Conservation (phyloP, 2,888 invertebrate genomes). For the Drosophila borealis region DNA sequence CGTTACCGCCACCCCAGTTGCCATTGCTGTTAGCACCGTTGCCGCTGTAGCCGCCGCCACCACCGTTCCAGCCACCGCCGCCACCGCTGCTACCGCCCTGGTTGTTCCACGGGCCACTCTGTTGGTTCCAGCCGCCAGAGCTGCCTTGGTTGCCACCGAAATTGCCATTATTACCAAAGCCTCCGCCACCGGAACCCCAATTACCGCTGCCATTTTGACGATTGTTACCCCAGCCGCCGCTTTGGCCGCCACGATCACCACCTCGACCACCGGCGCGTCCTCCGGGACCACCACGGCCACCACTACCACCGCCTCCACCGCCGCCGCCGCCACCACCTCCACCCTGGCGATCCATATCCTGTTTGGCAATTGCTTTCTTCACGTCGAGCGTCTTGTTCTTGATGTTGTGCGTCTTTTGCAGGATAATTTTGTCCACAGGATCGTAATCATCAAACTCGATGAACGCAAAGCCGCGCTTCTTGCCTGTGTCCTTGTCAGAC, state of each 20-base stretch:
- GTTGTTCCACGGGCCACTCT: slow-evolving; percentile 82
- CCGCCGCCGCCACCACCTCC: slow-evolving; percentile 86
- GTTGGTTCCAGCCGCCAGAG: slow-evolving; percentile 84
- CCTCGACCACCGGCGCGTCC: slow-evolving; percentile 85
- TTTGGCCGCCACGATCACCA: slow-evolving; percentile 85
- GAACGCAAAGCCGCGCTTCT: slow-evolving; percentile 97
- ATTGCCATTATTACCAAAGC: slow-evolving; percentile 72
- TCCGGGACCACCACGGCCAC: slow-evolving; percentile 75
- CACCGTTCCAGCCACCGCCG: slow-evolving; percentile 83
- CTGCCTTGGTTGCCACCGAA: slow-evolving; percentile 83
- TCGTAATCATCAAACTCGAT: slow-evolving; percentile 99
- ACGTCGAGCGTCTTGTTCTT: slow-evolving; percentile 94
- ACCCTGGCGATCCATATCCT: slow-evolving; percentile 90
- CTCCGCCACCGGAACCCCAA: slow-evolving; percentile 79
- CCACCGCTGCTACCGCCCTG: slow-evolving; percentile 67
- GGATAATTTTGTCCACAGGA: slow-evolving; percentile 95
- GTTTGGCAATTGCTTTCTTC: slow-evolving; percentile 95
- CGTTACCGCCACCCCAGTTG: slow-evolving; percentile 85
- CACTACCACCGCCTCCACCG: slow-evolving; percentile 86
- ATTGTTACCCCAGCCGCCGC: slow-evolving; percentile 72
- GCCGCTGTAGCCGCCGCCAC: slow-evolving; percentile 85
- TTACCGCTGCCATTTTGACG: slow-evolving; percentile 86
- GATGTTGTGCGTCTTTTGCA: slow-evolving; percentile 92
- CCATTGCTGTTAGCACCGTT: slow-evolving; percentile 87
- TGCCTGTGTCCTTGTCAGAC: slow-evolving; percentile 96